Evolutionary conservation across 2,888 invertebrate genomes (phyloP), one percentile per base, ranked within the genome.

Genomic region (Hyposoter dolosus): DNA sequence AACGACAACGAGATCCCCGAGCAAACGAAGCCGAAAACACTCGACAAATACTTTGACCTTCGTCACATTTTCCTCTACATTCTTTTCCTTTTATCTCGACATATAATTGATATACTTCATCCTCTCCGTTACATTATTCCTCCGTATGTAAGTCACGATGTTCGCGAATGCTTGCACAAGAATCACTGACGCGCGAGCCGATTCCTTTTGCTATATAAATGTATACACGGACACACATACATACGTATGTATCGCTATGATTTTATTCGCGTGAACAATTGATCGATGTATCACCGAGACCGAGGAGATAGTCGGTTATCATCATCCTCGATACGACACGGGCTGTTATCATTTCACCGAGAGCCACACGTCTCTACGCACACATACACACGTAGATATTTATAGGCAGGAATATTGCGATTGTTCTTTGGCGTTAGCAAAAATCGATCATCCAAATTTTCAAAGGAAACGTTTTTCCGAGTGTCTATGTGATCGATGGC

Each of bases 251-350:
- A 53, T 35, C 47, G 40, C 23, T 47, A 15, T 53, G 17, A 28
- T 65, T 65, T 65, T 50, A 50, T 56, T 56, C 43, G 40, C 28
- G 69, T 32, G 45, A 50, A 65, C 74, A 35, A 75, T 75, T 19
- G 82, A 82, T 82, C 85, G 82, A 69, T 65, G 63, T 75, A 43
- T 75, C 82, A 82, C 75, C 35, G 69, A 69, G 50, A 71, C 56
- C 53, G 72, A 77, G 50, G 74, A 69, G 45, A 63, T 50, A n/a
- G 35, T 4, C 50, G 45, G 32, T 66, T 68, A 85, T 85, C 77
- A 50, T 77, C 23, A 7, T 17, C 19, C 32, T 43, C 19, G 81
- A 82, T 77, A 63, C 35, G 45, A 12, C 78, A 43, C 68, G n/a
- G 17, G 12, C 50, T 47, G n/a, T 75, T 85, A 78, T 85, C 82